phyloP scores from a whole-genome alignment of 2,888 invertebrate species.

The Drosophila diplacantha region DNA sequence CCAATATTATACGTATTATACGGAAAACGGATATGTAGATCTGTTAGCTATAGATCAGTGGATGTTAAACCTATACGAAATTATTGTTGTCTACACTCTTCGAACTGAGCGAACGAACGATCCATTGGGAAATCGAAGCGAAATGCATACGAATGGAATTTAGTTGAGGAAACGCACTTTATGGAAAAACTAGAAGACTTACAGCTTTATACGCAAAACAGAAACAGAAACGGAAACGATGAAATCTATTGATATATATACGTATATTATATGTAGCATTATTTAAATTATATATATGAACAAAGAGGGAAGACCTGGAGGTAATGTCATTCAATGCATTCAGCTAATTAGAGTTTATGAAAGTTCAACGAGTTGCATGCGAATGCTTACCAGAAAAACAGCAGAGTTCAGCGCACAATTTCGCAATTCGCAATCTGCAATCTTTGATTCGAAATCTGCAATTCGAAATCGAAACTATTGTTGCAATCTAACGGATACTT shows the following conservation, averaged over 20 bases:
- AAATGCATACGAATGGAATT: slow-evolving; percentile 56
- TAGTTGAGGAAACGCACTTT: slow-evolving; percentile 66
- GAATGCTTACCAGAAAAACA: slow-evolving; percentile 2
- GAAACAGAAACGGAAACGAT: slow-evolving; percentile 37
- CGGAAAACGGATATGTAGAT: slow-evolving; percentile 42
- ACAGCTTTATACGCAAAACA: slow-evolving; percentile 70
- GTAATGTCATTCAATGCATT: slow-evolving; percentile 45
- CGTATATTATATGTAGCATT: slow-evolving; percentile 58
- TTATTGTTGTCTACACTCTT: slow-evolving; percentile 57
- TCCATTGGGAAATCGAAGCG: slow-evolving; percentile 25
- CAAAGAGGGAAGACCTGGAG: slow-evolving; percentile 30
- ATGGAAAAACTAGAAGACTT: slow-evolving; percentile 70
- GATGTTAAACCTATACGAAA: slow-evolving; percentile 41
- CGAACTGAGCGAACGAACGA: slow-evolving; percentile 41
- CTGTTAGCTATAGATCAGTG: slow-evolving; percentile 45
- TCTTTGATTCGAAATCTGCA: slow-evolving; percentile 26
- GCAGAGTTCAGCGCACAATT: slow-evolving; percentile 28
- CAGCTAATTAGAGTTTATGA: slow-evolving; percentile 44
- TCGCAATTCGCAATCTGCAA: slow-evolving; percentile 14
- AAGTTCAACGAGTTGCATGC: slow-evolving; percentile 21
- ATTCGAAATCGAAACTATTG: slow-evolving; percentile 43
- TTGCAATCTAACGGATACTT: slow-evolving; percentile 51
- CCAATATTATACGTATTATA: slow-evolving; percentile 32
- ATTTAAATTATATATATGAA: slow-evolving; percentile 55
- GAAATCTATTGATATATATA: slow-evolving; percentile 56